Percentiles rank a stretch among this genome's conserved stretches.
Evolutionary conservation across 1,140 invertebrate species (phyloP).

Genomic region (Papilio machaon): DNA sequence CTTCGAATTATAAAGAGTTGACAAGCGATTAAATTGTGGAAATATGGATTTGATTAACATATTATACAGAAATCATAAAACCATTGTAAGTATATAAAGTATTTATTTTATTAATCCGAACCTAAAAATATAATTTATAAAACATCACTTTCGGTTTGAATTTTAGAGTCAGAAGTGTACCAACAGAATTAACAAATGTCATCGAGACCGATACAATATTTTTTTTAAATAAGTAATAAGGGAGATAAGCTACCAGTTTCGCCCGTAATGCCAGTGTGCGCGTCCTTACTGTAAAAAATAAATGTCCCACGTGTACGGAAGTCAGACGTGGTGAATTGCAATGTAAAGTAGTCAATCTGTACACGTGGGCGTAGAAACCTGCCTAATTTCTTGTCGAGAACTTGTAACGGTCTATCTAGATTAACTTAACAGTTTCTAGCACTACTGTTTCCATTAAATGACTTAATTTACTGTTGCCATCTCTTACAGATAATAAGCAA

Average conservation of each 20-base stretch:
- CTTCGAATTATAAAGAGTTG: background rate
- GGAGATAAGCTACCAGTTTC: background rate
- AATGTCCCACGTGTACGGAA: conserved; percentile 11
- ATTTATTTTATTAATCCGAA: too few relatives aligned
- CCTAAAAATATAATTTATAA: too few relatives aligned
- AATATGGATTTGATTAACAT: background rate
- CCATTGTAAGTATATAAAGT: too few relatives aligned
- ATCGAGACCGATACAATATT: background rate
- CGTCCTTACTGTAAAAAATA: background rate
- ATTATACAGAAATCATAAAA: too few relatives aligned
- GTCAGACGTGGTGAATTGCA: background rate
- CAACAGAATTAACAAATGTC: too few relatives aligned
- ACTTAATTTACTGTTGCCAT: background rate
- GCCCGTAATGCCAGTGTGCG: background rate
- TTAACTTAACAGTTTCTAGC: conserved; percentile 4
- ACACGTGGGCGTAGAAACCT: conserved; percentile 5
- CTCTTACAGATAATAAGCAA: background rate
- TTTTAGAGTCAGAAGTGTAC: too few relatives aligned
- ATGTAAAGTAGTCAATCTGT: background rate
- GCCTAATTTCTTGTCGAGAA: conserved; percentile 6
- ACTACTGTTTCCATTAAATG: background rate
- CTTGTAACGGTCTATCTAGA: conserved; percentile 3
- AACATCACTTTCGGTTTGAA: too few relatives aligned
- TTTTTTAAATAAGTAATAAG: background rate
- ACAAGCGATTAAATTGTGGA: background rate